Conservation (phyloP, 2,113 vertebrate species). For the Megalops atlanticus region DNA sequence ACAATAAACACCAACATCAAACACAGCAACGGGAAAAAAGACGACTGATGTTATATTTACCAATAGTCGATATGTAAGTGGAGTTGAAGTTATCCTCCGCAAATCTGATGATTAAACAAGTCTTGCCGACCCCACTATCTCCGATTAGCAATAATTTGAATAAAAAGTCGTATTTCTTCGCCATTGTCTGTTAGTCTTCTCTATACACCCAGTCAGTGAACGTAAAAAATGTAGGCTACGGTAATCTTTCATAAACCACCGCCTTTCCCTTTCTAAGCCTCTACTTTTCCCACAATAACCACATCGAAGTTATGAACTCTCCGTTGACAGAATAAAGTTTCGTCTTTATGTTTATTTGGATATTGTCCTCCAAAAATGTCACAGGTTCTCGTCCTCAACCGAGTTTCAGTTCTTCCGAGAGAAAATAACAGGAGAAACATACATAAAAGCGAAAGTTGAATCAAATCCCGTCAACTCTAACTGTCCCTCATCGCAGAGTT, state of each 20-base stretch:
- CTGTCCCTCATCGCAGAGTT: constrained; percentile 17
- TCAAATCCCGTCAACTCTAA: background rate
- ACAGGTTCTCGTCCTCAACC: background rate
- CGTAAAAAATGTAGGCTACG: background rate
- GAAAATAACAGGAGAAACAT: background rate
- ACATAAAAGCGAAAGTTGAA: background rate
- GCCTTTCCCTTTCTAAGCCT: background rate
- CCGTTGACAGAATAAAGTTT: background rate
- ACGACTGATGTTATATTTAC: constrained; percentile 64
- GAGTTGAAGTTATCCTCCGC: constrained; percentile 91
- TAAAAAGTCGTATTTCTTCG: constrained; percentile 93
- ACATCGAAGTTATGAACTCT: background rate
- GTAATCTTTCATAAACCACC: constrained; percentile 1
- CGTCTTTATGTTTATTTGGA: background rate
- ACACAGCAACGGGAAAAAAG: background rate
- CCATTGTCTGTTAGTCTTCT: constrained; percentile 61
- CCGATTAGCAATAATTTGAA: constrained; percentile 90
- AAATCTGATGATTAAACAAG: constrained; percentile 91
- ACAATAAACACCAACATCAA: background rate
- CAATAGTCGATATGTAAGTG: constrained; percentile 94
- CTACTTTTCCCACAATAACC: background rate
- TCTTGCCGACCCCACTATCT: constrained; percentile 93
- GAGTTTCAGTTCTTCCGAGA: background rate
- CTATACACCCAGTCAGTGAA: background rate
- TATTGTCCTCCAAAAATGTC: background rate